These are phyloP conservation scores for Meandrina meandrites DNA, from an alignment of 92 coral and sea anemone genomes.

Conservation along the genomic window DNA sequence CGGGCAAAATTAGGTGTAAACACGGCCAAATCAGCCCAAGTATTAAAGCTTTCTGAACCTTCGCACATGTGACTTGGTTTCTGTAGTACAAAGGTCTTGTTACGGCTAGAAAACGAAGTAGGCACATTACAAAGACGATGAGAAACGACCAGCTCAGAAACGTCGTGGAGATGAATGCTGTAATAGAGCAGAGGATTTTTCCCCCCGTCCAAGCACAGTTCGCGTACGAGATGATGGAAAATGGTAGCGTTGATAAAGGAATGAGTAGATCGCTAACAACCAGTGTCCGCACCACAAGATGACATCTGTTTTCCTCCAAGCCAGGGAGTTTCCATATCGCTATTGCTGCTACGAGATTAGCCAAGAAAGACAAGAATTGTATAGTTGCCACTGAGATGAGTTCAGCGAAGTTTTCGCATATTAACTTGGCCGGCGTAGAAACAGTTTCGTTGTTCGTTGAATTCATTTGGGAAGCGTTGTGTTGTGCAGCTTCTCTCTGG, in stretches of 20 bases:
- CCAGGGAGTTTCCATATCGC: conserved; percentile 83
- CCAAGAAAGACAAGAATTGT: conserved; percentile 51
- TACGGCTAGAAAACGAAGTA: conserved; percentile 81
- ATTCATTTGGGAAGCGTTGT: neutral
- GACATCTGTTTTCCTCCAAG: conserved; percentile 68
- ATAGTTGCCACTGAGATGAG: conserved; percentile 35
- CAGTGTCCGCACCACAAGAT: conserved; percentile 77
- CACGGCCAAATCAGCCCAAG: conserved; percentile 71
- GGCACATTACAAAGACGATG: conserved; percentile 72
- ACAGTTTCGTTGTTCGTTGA: neutral
- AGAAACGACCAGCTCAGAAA: conserved; percentile 85
- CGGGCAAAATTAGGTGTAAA: conserved; percentile 69
- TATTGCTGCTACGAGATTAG: conserved; percentile 70
- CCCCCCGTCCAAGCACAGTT: conserved; percentile 87
- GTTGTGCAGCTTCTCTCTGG: neutral
- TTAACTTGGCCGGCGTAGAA: neutral
- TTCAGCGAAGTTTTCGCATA: neutral
- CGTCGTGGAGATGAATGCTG: conserved; percentile 77
- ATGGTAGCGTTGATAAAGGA: conserved; percentile 69
- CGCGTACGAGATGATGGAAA: conserved; percentile 66
- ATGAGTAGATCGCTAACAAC: conserved; percentile 70
- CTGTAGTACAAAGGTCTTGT: conserved; percentile 83
- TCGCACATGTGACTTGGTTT: conserved; percentile 61
- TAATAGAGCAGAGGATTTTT: conserved; percentile 54
- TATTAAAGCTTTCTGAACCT: conserved; percentile 56